These are phyloP conservation scores for Sterna hirundo DNA, from an alignment of 2,113 vertebrate genomes.

Conservation along the genomic window DNA sequence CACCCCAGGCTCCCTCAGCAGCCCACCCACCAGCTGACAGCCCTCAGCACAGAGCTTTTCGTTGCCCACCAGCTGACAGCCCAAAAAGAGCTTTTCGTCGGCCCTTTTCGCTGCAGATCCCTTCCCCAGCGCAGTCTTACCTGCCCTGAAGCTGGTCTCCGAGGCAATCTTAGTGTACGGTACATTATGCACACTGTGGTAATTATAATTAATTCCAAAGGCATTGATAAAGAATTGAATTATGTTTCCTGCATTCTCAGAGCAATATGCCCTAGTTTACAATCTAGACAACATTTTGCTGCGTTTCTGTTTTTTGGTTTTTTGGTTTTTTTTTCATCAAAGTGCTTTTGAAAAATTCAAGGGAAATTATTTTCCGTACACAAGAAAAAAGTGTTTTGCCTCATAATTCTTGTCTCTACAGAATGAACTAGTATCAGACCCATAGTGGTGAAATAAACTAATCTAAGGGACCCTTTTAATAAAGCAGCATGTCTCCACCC, in stretches of 20 bases:
- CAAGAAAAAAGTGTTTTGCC: background rate
- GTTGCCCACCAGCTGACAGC: too few relatives aligned
- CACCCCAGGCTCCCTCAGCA: too few relatives aligned
- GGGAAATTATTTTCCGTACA: background rate
- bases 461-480: background rate
- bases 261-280: background rate
- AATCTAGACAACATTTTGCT: background rate
- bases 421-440: background rate
- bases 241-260: background rate
- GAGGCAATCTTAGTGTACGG: background rate
- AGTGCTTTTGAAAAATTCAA: background rate
- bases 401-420: background rate
- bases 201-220: conserved; percentile 3
- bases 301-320: too few relatives aligned
- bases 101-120: too few relatives aligned
- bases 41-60: too few relatives aligned
- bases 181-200: background rate
- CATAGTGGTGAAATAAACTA: background rate
- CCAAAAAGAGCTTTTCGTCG: too few relatives aligned
- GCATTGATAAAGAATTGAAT: background rate
- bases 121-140: too few relatives aligned
- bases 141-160: too few relatives aligned
- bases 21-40: too few relatives aligned
- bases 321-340: background rate
- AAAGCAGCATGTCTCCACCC: background rate